Evolutionary conservation across 1,140 invertebrate genomes (phyloP).

Genomic region (Pseudachorutes palmiensis): DNA sequence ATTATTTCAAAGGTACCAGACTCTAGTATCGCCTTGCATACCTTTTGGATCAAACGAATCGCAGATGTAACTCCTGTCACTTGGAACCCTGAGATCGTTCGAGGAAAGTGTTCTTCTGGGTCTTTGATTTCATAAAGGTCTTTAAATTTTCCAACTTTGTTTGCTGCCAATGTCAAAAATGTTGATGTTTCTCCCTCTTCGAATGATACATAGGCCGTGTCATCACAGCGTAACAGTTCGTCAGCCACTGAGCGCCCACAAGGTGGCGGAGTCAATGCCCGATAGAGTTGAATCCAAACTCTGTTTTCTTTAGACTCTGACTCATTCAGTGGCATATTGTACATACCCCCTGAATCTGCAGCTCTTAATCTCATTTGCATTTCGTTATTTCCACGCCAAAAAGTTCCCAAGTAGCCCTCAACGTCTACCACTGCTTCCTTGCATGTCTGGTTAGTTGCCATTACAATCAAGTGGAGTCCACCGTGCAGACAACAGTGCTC

Average conservation of each 20-base stretch:
- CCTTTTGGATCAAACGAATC: not conserved
- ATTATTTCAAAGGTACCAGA: not conserved
- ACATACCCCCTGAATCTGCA: too few species aligned
- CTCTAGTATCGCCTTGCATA: not conserved
- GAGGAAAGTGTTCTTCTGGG: not conserved
- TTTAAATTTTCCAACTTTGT: not conserved
- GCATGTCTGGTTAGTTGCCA: too few species aligned
- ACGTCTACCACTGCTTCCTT: too few species aligned
- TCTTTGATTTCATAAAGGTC: not conserved
- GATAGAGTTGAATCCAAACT: too few species aligned
- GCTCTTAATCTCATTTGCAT: too few species aligned
- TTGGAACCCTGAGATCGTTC: not conserved
- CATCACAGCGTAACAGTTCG: not conserved
- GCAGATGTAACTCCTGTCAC: not conserved
- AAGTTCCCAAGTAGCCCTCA: too few species aligned
- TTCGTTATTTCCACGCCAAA: too few species aligned
- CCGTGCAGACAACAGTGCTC: too few species aligned
- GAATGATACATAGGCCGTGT: not conserved
- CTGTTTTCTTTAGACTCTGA: too few species aligned
- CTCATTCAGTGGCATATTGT: too few species aligned
- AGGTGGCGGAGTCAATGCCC: not conserved
- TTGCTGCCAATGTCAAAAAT: not conserved
- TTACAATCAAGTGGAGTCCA: too few species aligned
- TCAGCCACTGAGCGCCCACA: not conserved
- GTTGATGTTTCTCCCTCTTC: not conserved